Percentiles rank a stretch among this genome's conserved stretches.
These are phyloP conservation scores for Aricia agestis DNA, from an alignment of 1,140 invertebrate species.

Conservation along the genomic window DNA sequence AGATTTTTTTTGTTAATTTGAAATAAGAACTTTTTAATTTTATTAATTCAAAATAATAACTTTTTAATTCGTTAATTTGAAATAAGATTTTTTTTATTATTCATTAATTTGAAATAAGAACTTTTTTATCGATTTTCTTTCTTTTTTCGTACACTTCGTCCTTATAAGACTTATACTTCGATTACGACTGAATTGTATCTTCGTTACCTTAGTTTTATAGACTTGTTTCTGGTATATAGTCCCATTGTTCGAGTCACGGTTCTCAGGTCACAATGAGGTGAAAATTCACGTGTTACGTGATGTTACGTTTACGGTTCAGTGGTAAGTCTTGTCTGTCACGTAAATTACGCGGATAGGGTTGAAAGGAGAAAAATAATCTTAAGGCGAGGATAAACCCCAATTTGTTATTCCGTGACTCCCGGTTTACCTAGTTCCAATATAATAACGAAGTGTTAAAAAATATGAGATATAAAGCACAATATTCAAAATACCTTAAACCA, in stretches of 20 bases:
- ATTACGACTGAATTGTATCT: conserved; percentile 55
- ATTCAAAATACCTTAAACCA: no score
- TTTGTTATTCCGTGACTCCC: no score
- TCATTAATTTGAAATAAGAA: not conserved
- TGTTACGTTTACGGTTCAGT: conserved; percentile 31
- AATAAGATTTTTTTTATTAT: conserved; percentile 16
- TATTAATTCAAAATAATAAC: conserved; percentile 4
- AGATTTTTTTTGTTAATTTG: not conserved
- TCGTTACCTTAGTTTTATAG: conserved; percentile 57
- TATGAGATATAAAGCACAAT: no score
- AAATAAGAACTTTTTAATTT: not conserved
- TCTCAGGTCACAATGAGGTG: conserved; percentile 62
- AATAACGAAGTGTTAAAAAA: no score
- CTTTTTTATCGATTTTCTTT: not conserved
- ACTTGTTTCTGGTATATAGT: conserved; percentile 66
- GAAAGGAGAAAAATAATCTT: not conserved
- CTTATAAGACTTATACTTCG: conserved; percentile 32
- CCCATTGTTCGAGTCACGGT: conserved; percentile 70
- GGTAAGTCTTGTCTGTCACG: conserved; percentile 1
- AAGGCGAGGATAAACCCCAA: no score
- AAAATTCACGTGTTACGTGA: conserved; percentile 65
- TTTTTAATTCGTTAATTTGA: conserved; percentile 11
- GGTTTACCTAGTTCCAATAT: no score
- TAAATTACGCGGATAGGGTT: conserved; percentile 22
- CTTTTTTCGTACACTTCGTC: conserved; percentile 27